Percentiles rank a stretch among this genome's conserved stretches.
Conservation (phyloP, 2,888 invertebrate genomes). For the Imbricaverruca yamaguchii region DNA sequence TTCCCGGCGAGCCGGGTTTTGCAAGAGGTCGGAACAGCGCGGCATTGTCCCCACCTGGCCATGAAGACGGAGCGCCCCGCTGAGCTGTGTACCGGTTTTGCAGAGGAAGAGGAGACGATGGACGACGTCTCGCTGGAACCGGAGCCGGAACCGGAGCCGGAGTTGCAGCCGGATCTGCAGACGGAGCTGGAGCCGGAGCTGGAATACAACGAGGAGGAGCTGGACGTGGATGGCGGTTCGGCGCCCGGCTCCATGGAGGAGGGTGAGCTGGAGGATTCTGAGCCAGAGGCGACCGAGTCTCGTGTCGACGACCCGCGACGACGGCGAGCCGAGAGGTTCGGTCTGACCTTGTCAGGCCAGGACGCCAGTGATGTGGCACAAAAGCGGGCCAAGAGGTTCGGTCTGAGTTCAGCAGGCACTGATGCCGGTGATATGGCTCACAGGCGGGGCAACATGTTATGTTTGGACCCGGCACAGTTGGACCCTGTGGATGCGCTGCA, state of each 20-base stretch:
- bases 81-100: constrained; percentile 19
- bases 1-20: no score
- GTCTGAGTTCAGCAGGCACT: no score
- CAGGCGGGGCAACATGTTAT: not conserved
- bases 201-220: not conserved
- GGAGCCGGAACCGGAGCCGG: not conserved
- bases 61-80: not conserved
- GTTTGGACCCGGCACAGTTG: not conserved
- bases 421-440: not conserved
- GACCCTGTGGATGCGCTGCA: not conserved
- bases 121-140: not conserved
- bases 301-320: not conserved
- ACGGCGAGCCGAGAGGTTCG: not conserved
- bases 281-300: not conserved
- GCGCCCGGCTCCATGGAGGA: not conserved
- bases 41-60: no score
- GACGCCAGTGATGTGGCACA: not conserved
- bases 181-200: not conserved
- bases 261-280: constrained; percentile 10
- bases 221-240: not conserved
- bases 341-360: not conserved
- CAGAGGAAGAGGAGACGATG: not conserved
- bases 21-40: no score
- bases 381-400: not conserved
- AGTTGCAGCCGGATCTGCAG: not conserved